A percentile compares a stretch with the other conserved stretches of the same genome.
Evolutionary conservation across 2,113 vertebrate genomes (phyloP).

Genomic region (Mustela nigripes): DNA sequence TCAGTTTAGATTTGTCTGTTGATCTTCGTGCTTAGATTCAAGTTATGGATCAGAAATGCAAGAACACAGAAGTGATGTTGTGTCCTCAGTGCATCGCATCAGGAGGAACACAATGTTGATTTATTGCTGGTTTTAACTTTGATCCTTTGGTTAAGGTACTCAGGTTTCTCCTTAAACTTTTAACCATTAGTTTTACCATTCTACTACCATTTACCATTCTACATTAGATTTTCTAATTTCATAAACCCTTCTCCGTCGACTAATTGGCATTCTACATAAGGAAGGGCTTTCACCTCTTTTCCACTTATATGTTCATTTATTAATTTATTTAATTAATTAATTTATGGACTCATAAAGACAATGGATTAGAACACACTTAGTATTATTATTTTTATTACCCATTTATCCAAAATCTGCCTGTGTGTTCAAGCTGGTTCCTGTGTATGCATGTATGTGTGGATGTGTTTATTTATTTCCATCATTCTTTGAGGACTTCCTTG

Average conservation of each 20-base stretch:
- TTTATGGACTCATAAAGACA: not conserved
- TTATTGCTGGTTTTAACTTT: not conserved
- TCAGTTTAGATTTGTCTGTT: not conserved
- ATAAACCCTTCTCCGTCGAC: not conserved
- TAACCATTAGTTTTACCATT: not conserved
- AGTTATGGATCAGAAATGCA: not conserved
- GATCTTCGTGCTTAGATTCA: not conserved
- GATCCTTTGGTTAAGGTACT: not conserved
- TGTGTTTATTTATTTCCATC: not conserved
- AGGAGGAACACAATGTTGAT: accelerated
- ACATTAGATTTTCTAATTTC: not conserved
- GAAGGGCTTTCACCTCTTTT: not conserved
- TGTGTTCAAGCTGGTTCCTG: not conserved
- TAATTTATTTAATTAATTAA: not conserved
- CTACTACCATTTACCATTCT: not conserved
- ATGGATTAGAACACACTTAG: not conserved
- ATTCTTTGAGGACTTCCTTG: not conserved
- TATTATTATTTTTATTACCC: not conserved
- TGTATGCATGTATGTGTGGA: not conserved
- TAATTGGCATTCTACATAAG: not conserved
- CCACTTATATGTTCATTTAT: not conserved
- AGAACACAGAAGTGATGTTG: accelerated
- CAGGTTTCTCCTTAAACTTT: not conserved
- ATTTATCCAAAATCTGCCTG: not conserved
- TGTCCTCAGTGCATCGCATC: accelerated